These are phyloP conservation scores for Neolamprologus cancellatus DNA, from an alignment of 2,113 vertebrate species.

Conservation along the genomic window DNA sequence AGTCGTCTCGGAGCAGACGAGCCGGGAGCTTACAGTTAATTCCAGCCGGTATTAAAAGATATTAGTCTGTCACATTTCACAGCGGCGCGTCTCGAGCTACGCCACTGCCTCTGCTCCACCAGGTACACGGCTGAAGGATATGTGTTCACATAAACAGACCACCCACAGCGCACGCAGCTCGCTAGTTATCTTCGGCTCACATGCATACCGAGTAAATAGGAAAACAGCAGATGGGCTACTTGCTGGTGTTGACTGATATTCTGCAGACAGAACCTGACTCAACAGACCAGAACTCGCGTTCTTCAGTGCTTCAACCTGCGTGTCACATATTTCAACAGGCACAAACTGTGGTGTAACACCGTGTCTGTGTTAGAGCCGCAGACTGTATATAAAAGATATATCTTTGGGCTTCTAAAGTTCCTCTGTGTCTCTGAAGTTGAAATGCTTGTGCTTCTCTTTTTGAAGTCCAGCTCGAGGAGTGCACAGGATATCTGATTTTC, in stretches of 20 bases:
- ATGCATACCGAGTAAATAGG: background rate
- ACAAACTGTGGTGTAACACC: background rate
- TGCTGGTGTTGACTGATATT: background rate
- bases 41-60: background rate
- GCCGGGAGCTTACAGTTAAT: constrained; percentile 1
- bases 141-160: background rate
- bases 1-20: background rate
- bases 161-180: background rate
- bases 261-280: background rate
- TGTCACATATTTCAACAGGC: background rate
- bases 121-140: background rate
- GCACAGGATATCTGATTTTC: too few species aligned
- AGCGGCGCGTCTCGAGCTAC: background rate
- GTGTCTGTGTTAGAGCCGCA: background rate
- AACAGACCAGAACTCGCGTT: background rate
- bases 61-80: background rate
- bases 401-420: too few species aligned
- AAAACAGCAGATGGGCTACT: background rate
- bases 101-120: background rate
- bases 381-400: background rate
- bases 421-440: too few species aligned
- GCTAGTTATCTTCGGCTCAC: background rate
- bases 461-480: too few species aligned
- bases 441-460: too few species aligned
- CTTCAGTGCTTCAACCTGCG: background rate